These are phyloP conservation scores for Perognathus longimembris DNA, from an alignment of 2,113 vertebrate genomes.

Conservation along the genomic window DNA sequence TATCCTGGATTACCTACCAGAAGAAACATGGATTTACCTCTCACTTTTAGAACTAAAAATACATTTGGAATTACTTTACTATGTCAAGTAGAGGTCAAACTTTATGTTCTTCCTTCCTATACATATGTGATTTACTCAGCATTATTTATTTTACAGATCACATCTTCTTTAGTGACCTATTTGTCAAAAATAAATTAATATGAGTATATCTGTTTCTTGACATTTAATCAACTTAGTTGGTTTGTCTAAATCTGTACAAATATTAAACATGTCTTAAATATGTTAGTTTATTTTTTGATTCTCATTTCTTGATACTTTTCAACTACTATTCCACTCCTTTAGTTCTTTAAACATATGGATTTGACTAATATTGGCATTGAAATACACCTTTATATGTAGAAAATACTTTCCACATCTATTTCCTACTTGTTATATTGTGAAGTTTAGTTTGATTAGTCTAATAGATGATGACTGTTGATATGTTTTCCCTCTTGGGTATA, in stretches of 20 bases:
- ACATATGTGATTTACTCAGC: neutral
- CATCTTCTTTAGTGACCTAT: neutral
- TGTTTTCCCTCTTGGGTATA: neutral
- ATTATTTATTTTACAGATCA: neutral
- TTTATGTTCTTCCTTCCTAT: neutral
- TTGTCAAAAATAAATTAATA: neutral
- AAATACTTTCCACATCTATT: neutral
- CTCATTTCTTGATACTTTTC: neutral
- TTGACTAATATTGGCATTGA: neutral
- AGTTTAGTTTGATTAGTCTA: neutral
- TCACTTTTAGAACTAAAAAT: conserved; percentile 1
- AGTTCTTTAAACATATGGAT: neutral
- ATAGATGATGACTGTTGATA: neutral
- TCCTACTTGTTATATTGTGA: neutral
- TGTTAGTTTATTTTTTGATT: neutral
- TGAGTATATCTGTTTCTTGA: neutral
- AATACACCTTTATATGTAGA: neutral
- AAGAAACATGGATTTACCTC: neutral
- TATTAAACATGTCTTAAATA: neutral
- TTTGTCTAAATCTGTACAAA: neutral
- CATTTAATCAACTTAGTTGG: neutral
- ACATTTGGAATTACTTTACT: neutral
- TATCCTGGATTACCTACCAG: neutral
- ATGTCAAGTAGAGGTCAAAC: conserved; percentile 11
- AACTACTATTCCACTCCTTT: neutral